Base-by-base conservation (phyloP, 2,888 invertebrate genomes). In the Drosophila mayaguana region DNA sequence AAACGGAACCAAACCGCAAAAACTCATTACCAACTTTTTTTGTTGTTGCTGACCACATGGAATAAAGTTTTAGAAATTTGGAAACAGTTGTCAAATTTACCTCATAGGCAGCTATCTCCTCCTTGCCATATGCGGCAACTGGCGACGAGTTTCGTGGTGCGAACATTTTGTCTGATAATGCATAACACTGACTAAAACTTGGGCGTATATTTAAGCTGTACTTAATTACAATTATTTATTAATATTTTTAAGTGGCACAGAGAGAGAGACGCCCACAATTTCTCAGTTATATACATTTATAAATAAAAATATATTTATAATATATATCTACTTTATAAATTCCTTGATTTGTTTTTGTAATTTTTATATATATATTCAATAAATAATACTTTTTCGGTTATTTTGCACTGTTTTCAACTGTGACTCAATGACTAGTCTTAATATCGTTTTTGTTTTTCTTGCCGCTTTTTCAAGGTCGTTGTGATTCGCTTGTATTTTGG, bases 111-210 rank as follows among this genome's bases (percentile, higher is more conserved):
- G 93, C 93, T 64, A 93, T 72, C 83, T 93, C 93, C 85, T 93
- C 93, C 70, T 90, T 91, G 83, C 91, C 90, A 74, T 91, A 91
- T 54, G 90, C 75, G 80, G 91, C 89, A 66, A 90, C 82, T 75
- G 93, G 93, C 80, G 93, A 93, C 80, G 93, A 93, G 88, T 93
- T 93, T 79, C 93, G 87, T 77, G 93, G 93, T 57, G 93, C 93
- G 89, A 93, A 93, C 93, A 93, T 93, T 61, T 45, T 51, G 54
- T 71, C 71, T 63, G 72, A 55, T 78, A 61, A 65, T 38, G 60
- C 81, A 79, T 81, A 54, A 72, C 78, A 68, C 40, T 20, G 14
- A 22, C 0, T 55, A 57, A 63, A 40, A 16, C 25, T 38, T 22
- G 38, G 22, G 7, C 18, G 16, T 40, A 56, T 50, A 32, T 79